Base-by-base conservation (phyloP, 2,113 vertebrate genomes). In the Piliocolobus tephrosceles region DNA sequence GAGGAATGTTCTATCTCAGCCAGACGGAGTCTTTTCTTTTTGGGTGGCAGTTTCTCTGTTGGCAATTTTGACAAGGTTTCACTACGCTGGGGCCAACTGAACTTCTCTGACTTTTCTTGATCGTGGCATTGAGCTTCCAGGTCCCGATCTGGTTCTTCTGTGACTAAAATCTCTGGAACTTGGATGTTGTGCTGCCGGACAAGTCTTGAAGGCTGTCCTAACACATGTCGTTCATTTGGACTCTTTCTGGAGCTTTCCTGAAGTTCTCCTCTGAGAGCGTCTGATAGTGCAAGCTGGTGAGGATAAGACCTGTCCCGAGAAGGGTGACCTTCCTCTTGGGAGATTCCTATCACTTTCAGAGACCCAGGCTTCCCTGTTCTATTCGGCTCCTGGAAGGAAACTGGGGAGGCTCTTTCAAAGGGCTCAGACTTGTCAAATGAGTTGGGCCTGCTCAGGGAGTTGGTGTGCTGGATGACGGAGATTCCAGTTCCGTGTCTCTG, bases 401-500 rank as follows among this genome's bases (percentile, higher is more conserved):
- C 97, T 0, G 99, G 99, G 45, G 99, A 99, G 12, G 97, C 97
- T 94, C 98, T 99, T 92, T 99, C 99, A 66, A 99, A 98, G 0
- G 99, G 98, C 72, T 99, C 99, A 0, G 97, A 97, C 97, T 99
- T 99, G 98, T 99, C 99, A 96, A 99, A 99, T 0, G 99, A 99
- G 97, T 96, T 99, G 5, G 99, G 99, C 97, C 99, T 98, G 98
- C 99, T 99, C 85, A 99, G 98, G 4, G 99, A 99, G 96, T 99
- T 99, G 23, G 99, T 99, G 93, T 99, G 99, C 95, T 99, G 99
- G 96, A 99, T 99, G 92, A 99, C 99, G 1, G 99, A 99, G 95
- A 99, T 99, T 14, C 99, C 99, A 30, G 99, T 99, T 70, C 99
- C 99, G 88, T 99, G 99, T 89, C 99, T 99, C 97, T 99, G 99